Evolutionary conservation across 1,140 invertebrate species (phyloP).

Genomic region (Mactra quadrangularis): DNA sequence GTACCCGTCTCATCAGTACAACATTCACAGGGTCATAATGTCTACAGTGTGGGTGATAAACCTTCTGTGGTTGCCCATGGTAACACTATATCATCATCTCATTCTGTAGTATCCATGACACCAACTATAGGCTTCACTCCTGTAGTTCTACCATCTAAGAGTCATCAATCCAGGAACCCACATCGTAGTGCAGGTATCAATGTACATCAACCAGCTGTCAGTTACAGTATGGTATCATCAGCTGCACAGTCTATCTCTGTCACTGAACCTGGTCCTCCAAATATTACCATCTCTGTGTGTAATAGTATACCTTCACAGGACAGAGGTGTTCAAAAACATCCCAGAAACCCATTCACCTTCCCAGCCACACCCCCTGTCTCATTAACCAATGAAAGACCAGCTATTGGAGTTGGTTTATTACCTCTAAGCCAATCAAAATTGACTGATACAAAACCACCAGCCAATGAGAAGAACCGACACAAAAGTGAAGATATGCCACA

Average conservation of each 20-base stretch:
- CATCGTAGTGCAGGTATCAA: neutral
- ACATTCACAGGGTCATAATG: constrained; percentile 11
- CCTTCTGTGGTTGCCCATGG: neutral
- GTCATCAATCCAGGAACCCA: constrained; percentile 4
- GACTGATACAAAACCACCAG: neutral
- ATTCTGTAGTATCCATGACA: neutral
- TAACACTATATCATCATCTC: neutral
- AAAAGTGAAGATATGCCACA: constrained; percentile 59
- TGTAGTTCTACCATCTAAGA: constrained; percentile 47
- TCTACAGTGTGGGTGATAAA: neutral
- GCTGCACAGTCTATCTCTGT: constrained; percentile 25
- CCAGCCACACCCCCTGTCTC: constrained; percentile 57
- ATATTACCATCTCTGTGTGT: constrained; percentile 45
- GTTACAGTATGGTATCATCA: neutral
- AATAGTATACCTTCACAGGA: constrained; percentile 48
- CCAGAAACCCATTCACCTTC: constrained; percentile 60
- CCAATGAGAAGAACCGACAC: constrained; percentile 55
- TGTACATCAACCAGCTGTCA: constrained; percentile 8
- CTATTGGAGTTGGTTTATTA: neutral
- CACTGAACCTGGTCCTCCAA: constrained; percentile 48
- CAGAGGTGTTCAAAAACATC: constrained; percentile 40
- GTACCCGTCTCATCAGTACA: constrained; percentile 7
- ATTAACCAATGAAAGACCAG: constrained; percentile 49
- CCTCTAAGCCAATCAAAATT: constrained; percentile 44
- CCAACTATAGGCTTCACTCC: constrained; percentile 38